phyloP scores from a whole-genome alignment of 2,797 vertebrate genomes.

The Potorous gilbertii region DNA sequence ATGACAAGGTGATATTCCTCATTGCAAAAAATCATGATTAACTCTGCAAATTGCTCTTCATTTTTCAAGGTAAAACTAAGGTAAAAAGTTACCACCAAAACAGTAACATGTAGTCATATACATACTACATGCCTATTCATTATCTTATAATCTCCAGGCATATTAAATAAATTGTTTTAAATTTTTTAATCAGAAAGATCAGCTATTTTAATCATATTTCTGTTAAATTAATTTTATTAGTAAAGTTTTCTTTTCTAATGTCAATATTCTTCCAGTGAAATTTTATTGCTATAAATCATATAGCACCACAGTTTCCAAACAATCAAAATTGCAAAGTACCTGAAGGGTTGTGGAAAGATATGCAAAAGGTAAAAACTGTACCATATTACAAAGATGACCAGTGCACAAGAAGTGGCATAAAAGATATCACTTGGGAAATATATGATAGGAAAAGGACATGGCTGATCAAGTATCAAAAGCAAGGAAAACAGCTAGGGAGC shows the following conservation, averaged over 20 bases:
- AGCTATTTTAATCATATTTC: not conserved
- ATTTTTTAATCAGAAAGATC: not conserved
- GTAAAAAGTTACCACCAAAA: not conserved
- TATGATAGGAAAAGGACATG: not conserved
- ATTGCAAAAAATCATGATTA: not conserved
- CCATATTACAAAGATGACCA: not conserved
- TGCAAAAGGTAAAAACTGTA: not conserved
- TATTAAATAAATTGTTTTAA: not conserved
- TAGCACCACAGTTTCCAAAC: not conserved
- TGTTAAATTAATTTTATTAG: not conserved
- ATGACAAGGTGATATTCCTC: not conserved
- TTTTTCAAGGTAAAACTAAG: not conserved
- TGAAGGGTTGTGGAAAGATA: not conserved
- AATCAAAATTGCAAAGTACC: not conserved
- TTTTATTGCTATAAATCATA: not conserved
- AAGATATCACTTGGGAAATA: not conserved
- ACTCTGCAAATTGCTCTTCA: not conserved
- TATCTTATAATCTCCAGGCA: too few species aligned
- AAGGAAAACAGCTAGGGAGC: not conserved
- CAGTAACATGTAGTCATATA: too few species aligned
- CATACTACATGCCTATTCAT: too few species aligned
- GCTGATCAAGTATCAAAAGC: not conserved
- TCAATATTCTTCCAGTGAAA: not conserved
- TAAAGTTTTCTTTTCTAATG: not conserved
- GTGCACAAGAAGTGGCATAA: not conserved